A percentile compares a stretch with the other conserved stretches of the same genome.
These are phyloP conservation scores for Canis aureus DNA, from an alignment of 2,113 vertebrate species.

Conservation along the genomic window DNA sequence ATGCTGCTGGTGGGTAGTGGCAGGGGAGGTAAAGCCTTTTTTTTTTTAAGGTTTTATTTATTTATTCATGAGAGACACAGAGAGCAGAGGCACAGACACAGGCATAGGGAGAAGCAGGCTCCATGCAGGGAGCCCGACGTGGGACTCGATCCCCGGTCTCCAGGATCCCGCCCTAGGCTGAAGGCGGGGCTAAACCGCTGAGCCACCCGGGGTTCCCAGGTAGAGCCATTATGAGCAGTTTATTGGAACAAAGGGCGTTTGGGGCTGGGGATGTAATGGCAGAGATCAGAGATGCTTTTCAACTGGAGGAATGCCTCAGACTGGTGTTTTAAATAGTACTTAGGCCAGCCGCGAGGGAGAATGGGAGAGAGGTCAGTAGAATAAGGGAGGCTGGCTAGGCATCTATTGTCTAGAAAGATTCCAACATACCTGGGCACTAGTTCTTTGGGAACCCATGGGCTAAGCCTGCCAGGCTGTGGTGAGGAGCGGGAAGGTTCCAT, in stretches of 20 bases:
- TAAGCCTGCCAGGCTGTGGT: background rate
- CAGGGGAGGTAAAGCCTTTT: background rate
- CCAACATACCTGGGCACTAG: too few species aligned
- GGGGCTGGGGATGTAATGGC: background rate
- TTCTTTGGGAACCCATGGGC: background rate
- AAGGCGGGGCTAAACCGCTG: too few species aligned
- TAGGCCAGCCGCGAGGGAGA: background rate
- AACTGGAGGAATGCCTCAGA: background rate
- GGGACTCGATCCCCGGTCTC: too few species aligned
- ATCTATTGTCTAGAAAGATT: background rate
- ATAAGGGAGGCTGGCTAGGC: background rate
- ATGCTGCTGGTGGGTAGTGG: background rate
- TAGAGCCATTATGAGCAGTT: background rate
- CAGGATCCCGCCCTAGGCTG: too few species aligned
- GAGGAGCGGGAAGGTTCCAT: background rate
- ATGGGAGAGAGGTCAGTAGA: background rate
- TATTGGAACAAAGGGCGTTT: background rate
- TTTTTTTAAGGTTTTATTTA: too few species aligned
- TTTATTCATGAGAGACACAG: too few species aligned
- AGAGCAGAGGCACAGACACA: too few species aligned
- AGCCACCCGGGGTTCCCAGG: too few species aligned
- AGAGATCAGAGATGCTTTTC: background rate
- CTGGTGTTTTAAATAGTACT: background rate
- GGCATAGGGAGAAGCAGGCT: too few species aligned
- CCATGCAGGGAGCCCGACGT: too few species aligned